These are phyloP conservation scores for Cavia porcellus DNA, from an alignment of 2,113 vertebrate genomes.

Conservation along the genomic window DNA sequence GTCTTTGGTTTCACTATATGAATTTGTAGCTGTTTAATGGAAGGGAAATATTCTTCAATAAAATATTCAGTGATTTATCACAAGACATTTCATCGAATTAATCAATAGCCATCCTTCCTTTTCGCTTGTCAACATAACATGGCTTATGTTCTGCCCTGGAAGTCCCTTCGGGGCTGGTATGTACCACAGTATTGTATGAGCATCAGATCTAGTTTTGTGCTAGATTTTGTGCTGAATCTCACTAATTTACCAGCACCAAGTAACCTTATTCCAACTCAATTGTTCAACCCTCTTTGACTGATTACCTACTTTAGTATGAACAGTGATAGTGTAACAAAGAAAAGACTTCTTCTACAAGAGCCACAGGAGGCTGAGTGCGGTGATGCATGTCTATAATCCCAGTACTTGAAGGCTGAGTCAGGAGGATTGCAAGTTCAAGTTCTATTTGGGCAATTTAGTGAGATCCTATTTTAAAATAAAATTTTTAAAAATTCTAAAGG, in stretches of 20 bases:
- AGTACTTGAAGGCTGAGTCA: neutral
- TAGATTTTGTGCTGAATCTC: neutral
- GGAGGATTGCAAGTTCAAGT: neutral
- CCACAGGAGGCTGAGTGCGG: neutral
- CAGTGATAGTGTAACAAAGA: neutral
- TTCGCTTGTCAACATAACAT: neutral
- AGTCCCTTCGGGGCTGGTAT: neutral
- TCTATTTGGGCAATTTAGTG: neutral
- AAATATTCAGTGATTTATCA: slow-evolving; percentile 42
- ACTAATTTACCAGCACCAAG: neutral
- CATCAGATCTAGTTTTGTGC: neutral
- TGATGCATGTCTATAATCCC: neutral
- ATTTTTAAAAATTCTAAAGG: neutral
- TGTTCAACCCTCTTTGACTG: neutral
- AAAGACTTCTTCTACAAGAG: neutral
- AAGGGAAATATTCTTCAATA: slow-evolving; percentile 5
- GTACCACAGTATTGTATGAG: rapidly evolving
- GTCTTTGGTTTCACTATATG: neutral
- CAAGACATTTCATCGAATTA: neutral
- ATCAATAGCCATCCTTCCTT: neutral
- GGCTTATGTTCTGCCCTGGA: neutral
- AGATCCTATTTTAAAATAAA: neutral
- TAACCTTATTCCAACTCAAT: slow-evolving; percentile 33
- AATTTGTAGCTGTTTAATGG: neutral
- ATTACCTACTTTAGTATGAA: neutral